Percentiles rank a stretch among this genome's conserved stretches.
phyloP scores from a whole-genome alignment of 1,140 invertebrate species.

The Trichoplusia ni region DNA sequence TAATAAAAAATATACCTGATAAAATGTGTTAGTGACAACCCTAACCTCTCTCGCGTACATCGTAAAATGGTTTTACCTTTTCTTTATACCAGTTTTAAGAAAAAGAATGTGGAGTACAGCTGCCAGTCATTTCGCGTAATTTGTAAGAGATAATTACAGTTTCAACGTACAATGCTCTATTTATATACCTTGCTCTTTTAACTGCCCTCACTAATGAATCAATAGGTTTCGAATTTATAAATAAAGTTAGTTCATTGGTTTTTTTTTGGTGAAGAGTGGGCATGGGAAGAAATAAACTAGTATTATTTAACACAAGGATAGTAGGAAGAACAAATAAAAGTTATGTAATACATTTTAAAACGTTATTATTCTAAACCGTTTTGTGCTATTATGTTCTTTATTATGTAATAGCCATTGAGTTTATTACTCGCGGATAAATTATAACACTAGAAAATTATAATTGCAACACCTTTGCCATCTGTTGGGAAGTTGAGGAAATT shows the following conservation, averaged over 20 bases:
- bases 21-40: background rate
- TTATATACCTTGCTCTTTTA: background rate
- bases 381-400: no score
- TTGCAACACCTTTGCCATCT: background rate
- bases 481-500: background rate
- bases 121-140: slow-evolving; percentile 5
- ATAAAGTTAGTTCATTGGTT: no score
- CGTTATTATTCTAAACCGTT: no score
- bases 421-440: no score
- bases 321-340: no score
- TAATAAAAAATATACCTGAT: background rate
- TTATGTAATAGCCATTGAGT: no score
- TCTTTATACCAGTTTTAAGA: background rate
- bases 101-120: background rate
- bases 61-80: slow-evolving; percentile 15
- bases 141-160: background rate
- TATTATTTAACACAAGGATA: no score
- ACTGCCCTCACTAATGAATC: background rate
- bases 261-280: no score
- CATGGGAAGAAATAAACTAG: no score
- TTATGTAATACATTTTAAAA: no score
- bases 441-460: no score
- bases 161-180: background rate
- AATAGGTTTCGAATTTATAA: no score
- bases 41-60: background rate